phyloP scores from a whole-genome alignment of 2,113 vertebrate species.

The Varanus salvator region DNA sequence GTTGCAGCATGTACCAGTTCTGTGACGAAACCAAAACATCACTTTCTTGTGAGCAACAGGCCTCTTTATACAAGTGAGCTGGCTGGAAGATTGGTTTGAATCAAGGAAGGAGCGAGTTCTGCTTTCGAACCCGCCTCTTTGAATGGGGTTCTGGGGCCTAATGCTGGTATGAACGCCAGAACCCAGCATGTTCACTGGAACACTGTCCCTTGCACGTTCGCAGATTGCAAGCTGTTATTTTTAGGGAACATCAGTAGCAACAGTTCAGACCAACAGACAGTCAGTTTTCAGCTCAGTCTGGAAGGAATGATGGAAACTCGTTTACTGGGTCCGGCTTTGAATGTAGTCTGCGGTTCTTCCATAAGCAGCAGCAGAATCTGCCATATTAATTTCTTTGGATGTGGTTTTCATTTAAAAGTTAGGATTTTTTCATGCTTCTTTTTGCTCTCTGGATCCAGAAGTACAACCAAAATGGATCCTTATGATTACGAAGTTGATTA shows the following conservation, averaged over 20 bases:
- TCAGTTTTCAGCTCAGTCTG: neutral
- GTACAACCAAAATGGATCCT: neutral
- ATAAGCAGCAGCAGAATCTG: neutral
- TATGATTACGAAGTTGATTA: neutral
- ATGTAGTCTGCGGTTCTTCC: neutral
- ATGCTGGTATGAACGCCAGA: conserved; percentile 3
- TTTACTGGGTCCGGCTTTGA: neutral
- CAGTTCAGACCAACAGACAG: conserved; percentile 3
- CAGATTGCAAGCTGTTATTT: conserved; percentile 20
- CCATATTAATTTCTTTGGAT: neutral
- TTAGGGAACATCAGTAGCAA: neutral
- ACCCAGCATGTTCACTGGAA: neutral
- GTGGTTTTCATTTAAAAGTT: neutral
- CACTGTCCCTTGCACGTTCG: conserved; percentile 28
- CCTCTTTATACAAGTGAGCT: conserved; percentile 51
- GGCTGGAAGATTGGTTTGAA: conserved; percentile 40
- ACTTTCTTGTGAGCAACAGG: conserved; percentile 31
- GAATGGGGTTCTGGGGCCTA: conserved; percentile 18
- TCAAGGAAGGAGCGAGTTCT: conserved; percentile 49
- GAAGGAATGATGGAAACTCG: conserved; percentile 8
- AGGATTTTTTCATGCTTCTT: neutral
- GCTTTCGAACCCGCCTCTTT: conserved; percentile 35
- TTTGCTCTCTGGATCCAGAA: neutral
- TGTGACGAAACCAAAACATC: conserved; percentile 30
- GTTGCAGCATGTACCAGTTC: conserved; percentile 57